These are phyloP conservation scores for Phyto melanocephala DNA, from an alignment of 2,888 invertebrate species.

Conservation along the genomic window DNA sequence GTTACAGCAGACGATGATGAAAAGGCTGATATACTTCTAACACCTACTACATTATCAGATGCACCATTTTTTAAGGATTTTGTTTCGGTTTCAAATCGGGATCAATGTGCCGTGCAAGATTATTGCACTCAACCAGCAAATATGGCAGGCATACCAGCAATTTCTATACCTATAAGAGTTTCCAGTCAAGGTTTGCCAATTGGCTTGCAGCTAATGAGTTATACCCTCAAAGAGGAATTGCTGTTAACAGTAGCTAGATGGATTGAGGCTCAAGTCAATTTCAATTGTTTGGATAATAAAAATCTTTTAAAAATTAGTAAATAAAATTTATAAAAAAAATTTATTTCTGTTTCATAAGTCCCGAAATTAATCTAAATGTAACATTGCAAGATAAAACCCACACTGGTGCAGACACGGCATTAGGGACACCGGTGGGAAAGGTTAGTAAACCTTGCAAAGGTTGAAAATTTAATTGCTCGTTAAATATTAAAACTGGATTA, in stretches of 20 bases:
- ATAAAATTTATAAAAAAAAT: slow-evolving; percentile 45
- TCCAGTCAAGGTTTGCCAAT: slow-evolving; percentile 88
- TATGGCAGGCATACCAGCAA: slow-evolving; percentile 96
- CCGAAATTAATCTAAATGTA: slow-evolving; percentile 74
- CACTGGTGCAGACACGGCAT: slow-evolving; percentile 80
- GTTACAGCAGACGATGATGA: slow-evolving; percentile 71
- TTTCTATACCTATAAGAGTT: slow-evolving; percentile 89
- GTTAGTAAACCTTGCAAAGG: slow-evolving; percentile 80
- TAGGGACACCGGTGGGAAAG: slow-evolving; percentile 79
- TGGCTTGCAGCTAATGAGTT: slow-evolving; percentile 93
- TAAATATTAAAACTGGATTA: slow-evolving; percentile 79
- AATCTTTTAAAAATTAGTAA: slow-evolving; percentile 68
- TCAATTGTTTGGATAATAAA: slow-evolving; percentile 72
- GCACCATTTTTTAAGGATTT: slow-evolving; percentile 92
- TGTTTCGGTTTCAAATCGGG: slow-evolving; percentile 86
- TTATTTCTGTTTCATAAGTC: slow-evolving; percentile 68
- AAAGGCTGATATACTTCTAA: slow-evolving; percentile 89
- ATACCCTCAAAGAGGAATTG: slow-evolving; percentile 86
- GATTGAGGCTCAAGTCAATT: slow-evolving; percentile 85
- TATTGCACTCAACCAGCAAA: slow-evolving; percentile 97
- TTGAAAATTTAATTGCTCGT: slow-evolving; percentile 77
- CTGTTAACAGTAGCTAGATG: slow-evolving; percentile 89
- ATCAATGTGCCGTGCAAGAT: slow-evolving; percentile 93
- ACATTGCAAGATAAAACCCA: slow-evolving; percentile 80
- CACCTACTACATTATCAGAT: slow-evolving; percentile 93